Percentiles rank a stretch among this genome's conserved stretches.
These are phyloP conservation scores for Pterobdella sp. DNA, from an alignment of 2,888 invertebrate genomes.

Conservation along the genomic window DNA sequence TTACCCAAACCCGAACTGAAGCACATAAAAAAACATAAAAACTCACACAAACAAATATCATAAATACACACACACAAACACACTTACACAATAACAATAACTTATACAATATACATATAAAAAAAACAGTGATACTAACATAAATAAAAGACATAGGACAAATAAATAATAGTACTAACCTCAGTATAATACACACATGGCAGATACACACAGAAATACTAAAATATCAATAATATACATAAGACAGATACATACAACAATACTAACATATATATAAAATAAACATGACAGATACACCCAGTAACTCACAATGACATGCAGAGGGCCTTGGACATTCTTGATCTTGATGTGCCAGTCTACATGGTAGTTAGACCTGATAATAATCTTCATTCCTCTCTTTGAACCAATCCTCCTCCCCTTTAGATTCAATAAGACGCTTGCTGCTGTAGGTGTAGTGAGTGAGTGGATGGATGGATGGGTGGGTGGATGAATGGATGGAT, in stretches of 20 bases:
- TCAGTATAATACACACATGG: too few relatives aligned
- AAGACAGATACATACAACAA: not conserved
- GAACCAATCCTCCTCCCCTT: not conserved
- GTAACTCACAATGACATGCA: not conserved
- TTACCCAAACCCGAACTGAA: not conserved
- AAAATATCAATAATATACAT: not conserved
- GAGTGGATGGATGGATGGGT: too few relatives aligned
- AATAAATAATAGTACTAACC: too few relatives aligned
- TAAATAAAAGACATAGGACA: too few relatives aligned
- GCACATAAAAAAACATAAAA: not conserved
- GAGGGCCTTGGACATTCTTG: constrained; percentile 8
- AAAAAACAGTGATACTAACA: too few relatives aligned
- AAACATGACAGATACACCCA: not conserved
- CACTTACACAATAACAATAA: not conserved
- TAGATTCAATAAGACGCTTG: not conserved
- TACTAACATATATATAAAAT: not conserved
- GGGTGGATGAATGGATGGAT: too few relatives aligned
- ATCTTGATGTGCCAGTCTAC: not conserved
- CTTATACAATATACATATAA: too few relatives aligned
- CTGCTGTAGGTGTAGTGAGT: not conserved
- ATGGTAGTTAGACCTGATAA: not conserved
- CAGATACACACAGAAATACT: constrained; percentile 7
- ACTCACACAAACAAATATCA: not conserved
- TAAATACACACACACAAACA: not conserved
- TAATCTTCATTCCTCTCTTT: not conserved